These are phyloP conservation scores for Eumaeus atala DNA, from an alignment of 1,140 invertebrate genomes.

Conservation along the genomic window DNA sequence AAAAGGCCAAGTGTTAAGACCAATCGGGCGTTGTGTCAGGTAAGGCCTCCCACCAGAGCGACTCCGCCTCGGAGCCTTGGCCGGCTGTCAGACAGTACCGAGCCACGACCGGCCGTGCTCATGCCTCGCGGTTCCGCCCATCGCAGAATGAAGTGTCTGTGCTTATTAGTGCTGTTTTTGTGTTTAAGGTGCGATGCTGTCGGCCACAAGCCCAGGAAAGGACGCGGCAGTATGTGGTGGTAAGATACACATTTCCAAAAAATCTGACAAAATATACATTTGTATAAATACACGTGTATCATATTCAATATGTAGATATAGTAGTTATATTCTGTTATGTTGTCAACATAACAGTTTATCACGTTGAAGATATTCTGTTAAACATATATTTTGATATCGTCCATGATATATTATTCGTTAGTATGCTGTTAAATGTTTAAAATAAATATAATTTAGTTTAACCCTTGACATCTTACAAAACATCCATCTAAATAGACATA, in stretches of 20 bases:
- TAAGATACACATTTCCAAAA: slow-evolving; percentile 32
- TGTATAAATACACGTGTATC: too few relatives aligned
- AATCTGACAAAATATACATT: too few relatives aligned
- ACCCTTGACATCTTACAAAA: not conserved
- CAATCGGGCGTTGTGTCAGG: slow-evolving; percentile 55
- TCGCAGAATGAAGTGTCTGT: slow-evolving; percentile 70
- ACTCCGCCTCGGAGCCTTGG: slow-evolving; percentile 46
- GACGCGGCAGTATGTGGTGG: slow-evolving; percentile 73
- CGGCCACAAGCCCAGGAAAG: slow-evolving; percentile 58
- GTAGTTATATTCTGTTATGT: too few relatives aligned
- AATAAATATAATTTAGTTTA: too few relatives aligned
- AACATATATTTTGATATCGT: too few relatives aligned
- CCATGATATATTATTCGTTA: too few relatives aligned
- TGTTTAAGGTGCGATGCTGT: slow-evolving; percentile 59
- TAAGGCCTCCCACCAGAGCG: slow-evolving; percentile 55
- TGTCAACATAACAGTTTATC: too few relatives aligned
- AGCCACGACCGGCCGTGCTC: slow-evolving; percentile 53
- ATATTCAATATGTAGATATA: too few relatives aligned
- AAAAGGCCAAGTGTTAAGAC: slow-evolving; percentile 44
- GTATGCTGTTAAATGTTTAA: too few relatives aligned
- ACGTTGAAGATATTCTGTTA: too few relatives aligned
- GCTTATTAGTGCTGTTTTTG: slow-evolving; percentile 62
- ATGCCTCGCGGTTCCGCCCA: slow-evolving; percentile 49
- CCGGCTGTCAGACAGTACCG: slow-evolving; percentile 45
- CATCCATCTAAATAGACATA: not conserved